A percentile compares a stretch with the other conserved stretches of the same genome.
phyloP scores from a whole-genome alignment of 2,888 invertebrate genomes.

The Caenorhabditis macrosperma region DNA sequence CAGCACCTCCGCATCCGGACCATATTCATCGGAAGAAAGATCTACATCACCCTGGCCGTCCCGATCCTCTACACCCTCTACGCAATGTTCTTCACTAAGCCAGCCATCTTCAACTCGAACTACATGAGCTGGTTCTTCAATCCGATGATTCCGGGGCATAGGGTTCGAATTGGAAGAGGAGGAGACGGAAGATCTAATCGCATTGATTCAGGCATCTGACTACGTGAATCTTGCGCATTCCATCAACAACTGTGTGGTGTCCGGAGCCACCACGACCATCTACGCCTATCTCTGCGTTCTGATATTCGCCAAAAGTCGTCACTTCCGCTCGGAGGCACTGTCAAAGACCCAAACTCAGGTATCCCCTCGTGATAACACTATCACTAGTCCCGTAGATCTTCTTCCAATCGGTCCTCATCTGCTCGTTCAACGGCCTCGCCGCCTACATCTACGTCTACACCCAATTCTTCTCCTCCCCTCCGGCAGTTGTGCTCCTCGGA shows the following conservation, averaged over 20 bases:
- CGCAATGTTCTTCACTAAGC: slow-evolving; percentile 28
- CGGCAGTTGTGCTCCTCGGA: neutral
- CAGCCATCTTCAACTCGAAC: slow-evolving; percentile 20
- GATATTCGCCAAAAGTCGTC: neutral
- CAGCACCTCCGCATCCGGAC: slow-evolving; percentile 3
- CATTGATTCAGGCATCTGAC: too few species aligned
- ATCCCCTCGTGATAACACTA: neutral
- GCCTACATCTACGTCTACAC: slow-evolving; percentile 7
- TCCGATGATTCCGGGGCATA: slow-evolving; percentile 22
- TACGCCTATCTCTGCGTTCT: neutral
- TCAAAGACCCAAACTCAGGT: slow-evolving; percentile 1
- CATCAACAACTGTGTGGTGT: slow-evolving; percentile 1
- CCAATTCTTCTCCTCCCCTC: neutral
- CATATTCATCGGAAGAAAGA: slow-evolving; percentile 12
- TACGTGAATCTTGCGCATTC: neutral
- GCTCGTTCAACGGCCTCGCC: neutral
- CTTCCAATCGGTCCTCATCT: slow-evolving; percentile 1
- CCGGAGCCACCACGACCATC: neutral
- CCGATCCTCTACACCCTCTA: slow-evolving; percentile 20
- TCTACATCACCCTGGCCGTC: neutral
- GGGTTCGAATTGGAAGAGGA: too few species aligned
- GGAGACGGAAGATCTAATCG: neutral
- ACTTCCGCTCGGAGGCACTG: neutral
- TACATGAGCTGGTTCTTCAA: slow-evolving; percentile 46
- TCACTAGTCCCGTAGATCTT: neutral